Base-by-base conservation (phyloP, 1,140 invertebrate species). In the Ectropis grisescens region DNA sequence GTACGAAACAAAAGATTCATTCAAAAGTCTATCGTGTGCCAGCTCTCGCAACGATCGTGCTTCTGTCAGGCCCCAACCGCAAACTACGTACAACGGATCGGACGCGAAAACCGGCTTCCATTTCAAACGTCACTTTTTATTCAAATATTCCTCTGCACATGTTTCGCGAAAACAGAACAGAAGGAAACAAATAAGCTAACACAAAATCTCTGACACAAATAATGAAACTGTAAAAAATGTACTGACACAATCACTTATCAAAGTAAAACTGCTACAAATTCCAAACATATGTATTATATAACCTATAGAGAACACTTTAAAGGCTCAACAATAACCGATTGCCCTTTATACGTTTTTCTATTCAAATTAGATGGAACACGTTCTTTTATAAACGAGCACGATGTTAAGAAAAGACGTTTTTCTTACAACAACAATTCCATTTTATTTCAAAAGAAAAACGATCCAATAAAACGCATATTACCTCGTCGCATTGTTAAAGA, bases 391-490 rank as follows among this genome's bases (percentile, higher is more conserved):
- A 19, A 19, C n/a, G 16, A 3, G 3, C 3, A 19, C 16, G 16
- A 19, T 8, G 8, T 19, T 19, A 4, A 8, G 16, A 4, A 19
- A 19, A 19, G 8, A 19, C 16, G 16, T 19, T 59, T 54, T 56
- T 53, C 47, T 36, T 47, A 58, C 45, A 58, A 58, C 43, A 58
- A 58, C 47, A 53, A 55, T 65, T 58, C 50, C 47, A 40, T 64
- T 67, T 62, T 52, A 55, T 57, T 51, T 58, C 41, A 57, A 60
- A 61, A 58, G 47, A 61, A 47, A 67, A 67, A 62, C 51, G 53
- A 49, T 59, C 47, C 57, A 61, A 67, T 66, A 65, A 65, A 72
- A 67, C 39, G 49, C 46, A 57, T n/a, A n/a, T 67, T 58, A 68
- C 55, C 45, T 48, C 45, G 41, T 54, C 51, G 47, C 48, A 60